Conservation (phyloP, 1,140 invertebrate species). For the Drosophila kurseongensis region DNA sequence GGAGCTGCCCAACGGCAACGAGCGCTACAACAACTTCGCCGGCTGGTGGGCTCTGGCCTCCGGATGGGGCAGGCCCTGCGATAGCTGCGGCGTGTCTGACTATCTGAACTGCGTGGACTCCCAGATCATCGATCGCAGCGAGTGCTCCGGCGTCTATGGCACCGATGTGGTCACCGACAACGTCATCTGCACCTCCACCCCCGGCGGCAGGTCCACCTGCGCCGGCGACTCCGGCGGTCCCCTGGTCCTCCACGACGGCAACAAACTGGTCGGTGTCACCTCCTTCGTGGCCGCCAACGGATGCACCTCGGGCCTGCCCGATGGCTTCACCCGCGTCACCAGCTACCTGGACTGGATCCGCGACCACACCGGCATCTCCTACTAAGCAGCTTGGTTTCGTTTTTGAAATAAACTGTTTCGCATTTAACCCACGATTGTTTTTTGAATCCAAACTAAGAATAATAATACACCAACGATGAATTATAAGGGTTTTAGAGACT, state of each 20-base stretch:
- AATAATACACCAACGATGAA: too few species aligned
- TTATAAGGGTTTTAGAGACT: too few species aligned
- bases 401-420: slow-evolving; percentile 16
- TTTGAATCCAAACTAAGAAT: too few species aligned
- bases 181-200: slow-evolving; percentile 58
- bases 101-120: slow-evolving; percentile 55
- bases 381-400: slow-evolving; percentile 20
- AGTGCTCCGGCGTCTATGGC: slow-evolving; percentile 60
- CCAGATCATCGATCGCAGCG: slow-evolving; percentile 42
- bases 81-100: slow-evolving; percentile 30
- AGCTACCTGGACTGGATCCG: slow-evolving; percentile 86
- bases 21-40: slow-evolving; percentile 20
- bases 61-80: slow-evolving; percentile 39
- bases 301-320: slow-evolving; percentile 73
- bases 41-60: slow-evolving; percentile 36
- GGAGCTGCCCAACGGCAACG: slow-evolving; percentile 35
- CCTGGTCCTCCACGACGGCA: slow-evolving; percentile 83
- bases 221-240: slow-evolving; percentile 86
- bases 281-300: slow-evolving; percentile 62
- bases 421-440: not conserved
- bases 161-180: slow-evolving; percentile 45
- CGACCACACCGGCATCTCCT: slow-evolving; percentile 63
- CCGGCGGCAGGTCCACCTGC: slow-evolving; percentile 62
- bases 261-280: slow-evolving; percentile 85
- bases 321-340: slow-evolving; percentile 66